phyloP scores from a whole-genome alignment of 2,797 vertebrate genomes.

The Galago senegalensis region DNA sequence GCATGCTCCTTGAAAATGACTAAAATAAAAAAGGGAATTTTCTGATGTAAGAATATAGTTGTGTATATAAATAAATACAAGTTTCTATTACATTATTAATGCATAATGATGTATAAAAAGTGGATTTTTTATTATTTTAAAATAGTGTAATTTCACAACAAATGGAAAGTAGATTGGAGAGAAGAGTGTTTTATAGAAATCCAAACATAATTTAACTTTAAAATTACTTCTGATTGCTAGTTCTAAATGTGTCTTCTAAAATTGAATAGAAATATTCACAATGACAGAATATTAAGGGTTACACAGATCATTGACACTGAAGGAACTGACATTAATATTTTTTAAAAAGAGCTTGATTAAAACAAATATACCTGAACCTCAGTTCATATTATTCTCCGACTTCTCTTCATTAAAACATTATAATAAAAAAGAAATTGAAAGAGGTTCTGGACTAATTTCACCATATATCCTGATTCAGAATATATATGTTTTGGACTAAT shows the following conservation, averaged over 20 bases:
- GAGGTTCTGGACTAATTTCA: background rate
- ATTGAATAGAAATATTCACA: background rate
- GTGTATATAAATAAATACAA: background rate
- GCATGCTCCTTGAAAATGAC: background rate
- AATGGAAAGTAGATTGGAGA: too few species aligned
- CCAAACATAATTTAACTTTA: background rate
- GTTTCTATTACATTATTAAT: background rate
- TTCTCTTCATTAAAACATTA: slow-evolving; percentile 1
- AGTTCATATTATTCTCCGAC: background rate
- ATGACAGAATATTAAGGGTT: background rate
- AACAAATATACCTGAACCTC: background rate
- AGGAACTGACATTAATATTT: background rate
- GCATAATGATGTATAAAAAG: background rate
- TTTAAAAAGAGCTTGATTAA: background rate
- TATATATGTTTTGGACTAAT: background rate
- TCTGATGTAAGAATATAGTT: background rate
- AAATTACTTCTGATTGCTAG: slow-evolving; percentile 3
- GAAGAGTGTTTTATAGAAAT: background rate
- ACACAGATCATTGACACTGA: background rate
- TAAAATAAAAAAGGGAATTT: background rate
- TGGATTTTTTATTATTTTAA: background rate
- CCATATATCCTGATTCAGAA: background rate
- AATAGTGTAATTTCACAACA: background rate
- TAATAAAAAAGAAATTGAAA: background rate
- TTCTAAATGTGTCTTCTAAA: background rate